These are phyloP conservation scores for Columba janthina DNA, from an alignment of 2,113 vertebrate species.

Conservation along the genomic window DNA sequence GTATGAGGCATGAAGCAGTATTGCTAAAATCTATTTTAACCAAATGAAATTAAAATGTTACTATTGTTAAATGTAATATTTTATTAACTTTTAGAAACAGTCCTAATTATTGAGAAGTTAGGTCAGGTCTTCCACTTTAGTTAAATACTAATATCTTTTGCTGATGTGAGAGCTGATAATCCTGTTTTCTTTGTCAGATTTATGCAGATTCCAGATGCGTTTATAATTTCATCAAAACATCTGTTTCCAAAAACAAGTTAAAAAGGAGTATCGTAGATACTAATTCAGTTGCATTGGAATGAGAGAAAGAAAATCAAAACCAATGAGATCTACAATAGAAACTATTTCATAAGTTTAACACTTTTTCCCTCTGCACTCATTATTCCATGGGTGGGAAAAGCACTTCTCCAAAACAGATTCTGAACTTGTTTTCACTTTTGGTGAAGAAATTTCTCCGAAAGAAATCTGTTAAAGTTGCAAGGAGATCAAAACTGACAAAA, in stretches of 20 bases:
- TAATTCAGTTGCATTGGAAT: neutral
- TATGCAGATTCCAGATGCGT: neutral
- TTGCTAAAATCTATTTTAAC: conserved; percentile 1
- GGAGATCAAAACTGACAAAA: neutral
- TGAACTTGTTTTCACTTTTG: neutral
- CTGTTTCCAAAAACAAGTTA: neutral
- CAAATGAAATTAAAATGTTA: neutral
- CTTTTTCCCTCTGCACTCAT: neutral
- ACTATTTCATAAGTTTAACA: neutral
- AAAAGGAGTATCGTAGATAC: neutral
- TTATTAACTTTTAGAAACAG: neutral
- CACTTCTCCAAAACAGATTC: neutral
- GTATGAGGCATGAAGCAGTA: neutral
- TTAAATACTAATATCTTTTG: neutral
- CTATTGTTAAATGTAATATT: neutral
- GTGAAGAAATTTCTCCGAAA: neutral
- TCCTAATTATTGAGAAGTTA: neutral
- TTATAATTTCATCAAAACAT: neutral
- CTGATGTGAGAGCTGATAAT: neutral
- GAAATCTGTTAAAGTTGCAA: neutral
- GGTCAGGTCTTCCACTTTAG: neutral
- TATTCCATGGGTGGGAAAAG: neutral
- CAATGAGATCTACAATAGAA: neutral
- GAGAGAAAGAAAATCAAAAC: neutral
- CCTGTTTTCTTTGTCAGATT: neutral